Base-by-base conservation (phyloP, 2,113 vertebrate species). In the Vicugna pacos region DNA sequence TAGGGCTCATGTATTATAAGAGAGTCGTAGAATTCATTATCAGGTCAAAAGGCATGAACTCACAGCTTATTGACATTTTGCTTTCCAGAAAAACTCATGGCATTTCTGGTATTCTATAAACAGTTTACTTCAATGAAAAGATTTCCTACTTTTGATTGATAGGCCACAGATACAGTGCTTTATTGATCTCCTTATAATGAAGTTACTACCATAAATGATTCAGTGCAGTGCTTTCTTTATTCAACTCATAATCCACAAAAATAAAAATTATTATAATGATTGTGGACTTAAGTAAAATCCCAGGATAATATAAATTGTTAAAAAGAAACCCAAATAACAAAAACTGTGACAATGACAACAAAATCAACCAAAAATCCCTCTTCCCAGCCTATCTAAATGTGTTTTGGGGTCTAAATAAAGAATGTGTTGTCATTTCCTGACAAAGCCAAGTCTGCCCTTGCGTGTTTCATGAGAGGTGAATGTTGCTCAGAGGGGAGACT, bases 171-270 rank as follows among this genome's bases (percentile, higher is more conserved):
- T 90, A 82, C 2, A 94, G 86, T 76, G 38, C n/a, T 95, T 92
- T 95, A 97, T 96, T 81, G 95, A 95, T 93, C 26, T 64, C 9
- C 46, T 70, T 90, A 60, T 92, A 97, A 96, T 95, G 96, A 98
- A 97, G 95, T 97, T 70, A 65, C 75, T 92, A 80, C 79, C 81
- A 26, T 97, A 80, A 95, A 91, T 89, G 69, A 92, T 79, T 95
- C 92, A 85, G n/a, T 56, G 64, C 32, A 84, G 28, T 72, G 93
- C n/a, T 62, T 97, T 93, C 22, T 93, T 87, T 92, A 64, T 80
- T 91, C 80, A 91, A 46, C 13, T 35, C 88, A 26, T 14, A 94
- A 77, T 73, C 77, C 56, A 94, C 69, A 79, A 58, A 97, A 86
- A 91, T 65, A 96, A 82, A 75, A 79, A 73, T 80, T 69, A 75